Evolutionary conservation across 2,113 vertebrate genomes (phyloP).

Genomic region (Collichthys lucidus): DNA sequence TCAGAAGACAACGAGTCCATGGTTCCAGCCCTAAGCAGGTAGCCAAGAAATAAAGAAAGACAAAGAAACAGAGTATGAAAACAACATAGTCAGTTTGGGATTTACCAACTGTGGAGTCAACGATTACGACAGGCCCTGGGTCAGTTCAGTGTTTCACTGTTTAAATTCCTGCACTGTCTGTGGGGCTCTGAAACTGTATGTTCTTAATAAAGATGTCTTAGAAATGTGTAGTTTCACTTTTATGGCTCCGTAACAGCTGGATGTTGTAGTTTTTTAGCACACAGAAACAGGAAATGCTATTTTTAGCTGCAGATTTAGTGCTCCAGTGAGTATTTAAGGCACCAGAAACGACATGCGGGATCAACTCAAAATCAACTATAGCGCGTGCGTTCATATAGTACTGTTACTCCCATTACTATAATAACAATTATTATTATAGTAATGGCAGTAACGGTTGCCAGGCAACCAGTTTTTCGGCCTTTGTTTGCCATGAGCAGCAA

Average conservation of each 20-base stretch:
- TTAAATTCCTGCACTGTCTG: background rate
- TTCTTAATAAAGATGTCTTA: background rate
- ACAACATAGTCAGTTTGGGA: background rate
- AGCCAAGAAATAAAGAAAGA: background rate
- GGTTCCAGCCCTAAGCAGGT: conserved; percentile 64
- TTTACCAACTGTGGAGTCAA: background rate
- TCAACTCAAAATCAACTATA: background rate
- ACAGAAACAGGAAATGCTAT: background rate
- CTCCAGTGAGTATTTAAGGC: background rate
- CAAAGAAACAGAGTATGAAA: background rate
- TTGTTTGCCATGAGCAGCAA: too few species aligned
- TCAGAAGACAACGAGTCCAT: conserved; percentile 87
- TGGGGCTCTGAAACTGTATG: background rate
- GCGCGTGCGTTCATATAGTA: background rate
- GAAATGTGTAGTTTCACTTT: background rate
- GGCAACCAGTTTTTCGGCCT: too few species aligned
- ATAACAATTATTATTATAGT: too few species aligned
- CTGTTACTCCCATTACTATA: too few species aligned
- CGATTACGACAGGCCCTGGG: background rate
- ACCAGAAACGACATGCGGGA: background rate
- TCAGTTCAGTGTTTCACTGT: background rate
- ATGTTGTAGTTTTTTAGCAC: background rate
- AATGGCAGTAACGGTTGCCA: too few species aligned
- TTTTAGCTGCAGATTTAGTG: background rate
- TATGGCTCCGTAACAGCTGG: background rate